phyloP scores from a whole-genome alignment of 2,797 vertebrate species.

The Miichthys miiuy region DNA sequence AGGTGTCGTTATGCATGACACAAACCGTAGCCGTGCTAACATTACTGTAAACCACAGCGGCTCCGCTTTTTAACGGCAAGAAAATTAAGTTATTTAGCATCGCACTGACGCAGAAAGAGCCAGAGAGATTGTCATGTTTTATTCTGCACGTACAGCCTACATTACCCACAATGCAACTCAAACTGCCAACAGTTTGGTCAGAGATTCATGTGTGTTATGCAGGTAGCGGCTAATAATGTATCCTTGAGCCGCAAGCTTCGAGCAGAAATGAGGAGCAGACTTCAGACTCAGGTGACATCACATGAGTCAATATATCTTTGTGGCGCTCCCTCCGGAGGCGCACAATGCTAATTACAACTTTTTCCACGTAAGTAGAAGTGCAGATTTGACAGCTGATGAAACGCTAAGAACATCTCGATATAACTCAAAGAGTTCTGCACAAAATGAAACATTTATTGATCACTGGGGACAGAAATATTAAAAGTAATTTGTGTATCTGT shows the following conservation, averaged over 20 bases:
- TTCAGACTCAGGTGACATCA: background rate
- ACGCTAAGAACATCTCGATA: background rate
- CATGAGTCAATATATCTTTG: background rate
- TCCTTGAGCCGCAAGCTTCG: background rate
- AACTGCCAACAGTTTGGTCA: background rate
- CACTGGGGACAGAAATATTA: background rate
- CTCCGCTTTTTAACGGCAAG: slow-evolving; percentile 35
- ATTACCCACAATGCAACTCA: slow-evolving; percentile 29
- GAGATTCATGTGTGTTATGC: background rate
- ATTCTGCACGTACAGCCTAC: background rate
- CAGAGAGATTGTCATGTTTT: background rate
- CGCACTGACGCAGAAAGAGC: background rate
- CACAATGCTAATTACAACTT: background rate
- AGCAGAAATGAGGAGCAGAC: background rate
- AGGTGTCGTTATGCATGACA: slow-evolving; percentile 33
- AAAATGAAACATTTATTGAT: background rate
- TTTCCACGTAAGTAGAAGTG: background rate
- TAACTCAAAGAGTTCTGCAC: background rate
- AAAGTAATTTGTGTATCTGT: background rate
- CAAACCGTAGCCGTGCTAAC: slow-evolving; percentile 22
- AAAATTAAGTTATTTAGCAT: slow-evolving; percentile 21
- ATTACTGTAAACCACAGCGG: slow-evolving; percentile 16
- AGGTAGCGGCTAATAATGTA: background rate
- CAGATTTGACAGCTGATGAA: background rate
- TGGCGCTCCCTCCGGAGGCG: background rate